Evolutionary conservation across 2,113 vertebrate species (phyloP).

Genomic region (Salminus brasiliensis): DNA sequence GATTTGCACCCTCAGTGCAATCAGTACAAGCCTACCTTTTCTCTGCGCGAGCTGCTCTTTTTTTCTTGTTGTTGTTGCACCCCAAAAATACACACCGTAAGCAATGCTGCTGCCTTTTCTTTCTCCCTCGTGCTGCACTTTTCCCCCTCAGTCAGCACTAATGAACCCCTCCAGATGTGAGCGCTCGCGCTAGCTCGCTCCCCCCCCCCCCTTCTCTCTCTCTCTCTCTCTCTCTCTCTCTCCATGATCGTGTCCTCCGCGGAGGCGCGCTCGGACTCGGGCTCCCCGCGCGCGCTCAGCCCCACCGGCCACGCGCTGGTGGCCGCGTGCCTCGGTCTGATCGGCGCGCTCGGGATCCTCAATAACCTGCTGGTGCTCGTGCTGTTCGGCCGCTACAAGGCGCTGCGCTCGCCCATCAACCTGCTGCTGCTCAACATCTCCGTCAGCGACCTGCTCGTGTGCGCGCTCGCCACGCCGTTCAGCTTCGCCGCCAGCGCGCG

Average conservation of each 20-base stretch:
- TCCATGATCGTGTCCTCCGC: neutral
- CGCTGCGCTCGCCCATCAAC: constrained; percentile 83
- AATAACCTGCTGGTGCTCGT: constrained; percentile 82
- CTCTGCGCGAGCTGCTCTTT: no score
- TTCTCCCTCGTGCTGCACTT: no score
- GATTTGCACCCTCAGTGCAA: no score
- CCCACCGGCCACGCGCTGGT: constrained; percentile 76
- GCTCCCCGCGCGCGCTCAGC: constrained; percentile 64
- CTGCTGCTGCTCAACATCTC: constrained; percentile 83
- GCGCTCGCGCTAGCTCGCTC: neutral
- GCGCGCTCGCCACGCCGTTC: constrained; percentile 82
- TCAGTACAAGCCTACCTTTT: no score
- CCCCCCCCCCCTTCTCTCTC: neutral
- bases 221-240: neutral
- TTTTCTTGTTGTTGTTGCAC: no score
- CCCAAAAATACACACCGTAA: no score
- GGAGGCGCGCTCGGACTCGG: neutral
- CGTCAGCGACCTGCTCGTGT: constrained; percentile 83
- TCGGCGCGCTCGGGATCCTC: constrained; percentile 74
- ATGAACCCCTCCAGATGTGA: neutral
- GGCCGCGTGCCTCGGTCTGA: constrained; percentile 75
- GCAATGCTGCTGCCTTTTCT: no score
- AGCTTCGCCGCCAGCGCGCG: constrained; percentile 82
- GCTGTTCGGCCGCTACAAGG: constrained; percentile 79
- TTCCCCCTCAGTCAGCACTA: no score